phyloP scores from a whole-genome alignment of 2,113 vertebrate genomes.

The Chionodraco myersi region DNA sequence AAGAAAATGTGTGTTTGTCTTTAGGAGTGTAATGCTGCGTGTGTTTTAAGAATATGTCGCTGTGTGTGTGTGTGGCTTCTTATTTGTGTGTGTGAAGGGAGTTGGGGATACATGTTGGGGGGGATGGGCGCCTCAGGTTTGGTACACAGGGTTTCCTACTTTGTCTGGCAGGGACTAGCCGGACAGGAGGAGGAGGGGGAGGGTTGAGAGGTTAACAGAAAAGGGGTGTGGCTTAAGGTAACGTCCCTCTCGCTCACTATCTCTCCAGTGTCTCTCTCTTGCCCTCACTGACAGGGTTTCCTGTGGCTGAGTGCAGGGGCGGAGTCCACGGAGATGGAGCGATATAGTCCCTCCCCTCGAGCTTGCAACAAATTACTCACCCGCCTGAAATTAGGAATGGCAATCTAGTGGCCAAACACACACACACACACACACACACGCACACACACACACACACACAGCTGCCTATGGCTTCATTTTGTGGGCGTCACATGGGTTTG shows the following conservation, averaged over 20 bases:
- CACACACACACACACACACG: conserved; percentile 27
- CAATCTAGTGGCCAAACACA: conserved; percentile 64
- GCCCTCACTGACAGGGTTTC: conserved; percentile 83
- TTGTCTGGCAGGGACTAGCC: conserved; percentile 86
- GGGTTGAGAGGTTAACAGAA: conserved; percentile 83
- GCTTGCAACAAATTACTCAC: conserved; percentile 68
- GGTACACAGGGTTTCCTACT: conserved; percentile 86
- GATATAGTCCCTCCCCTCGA: conserved; percentile 66
- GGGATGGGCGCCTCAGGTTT: conserved; percentile 84
- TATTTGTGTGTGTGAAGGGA: conserved; percentile 24
- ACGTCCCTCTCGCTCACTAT: conserved; percentile 60
- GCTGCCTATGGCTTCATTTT: conserved; percentile 16
- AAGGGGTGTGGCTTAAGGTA: conserved; percentile 82
- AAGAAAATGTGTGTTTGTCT: background rate
- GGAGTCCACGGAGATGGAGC: conserved; percentile 79
- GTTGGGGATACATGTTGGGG: conserved; percentile 71
- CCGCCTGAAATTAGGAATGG: conserved; percentile 76
- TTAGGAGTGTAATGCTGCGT: conserved; percentile 2
- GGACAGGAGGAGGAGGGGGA: conserved; percentile 76
- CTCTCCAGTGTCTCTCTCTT: conserved; percentile 26
- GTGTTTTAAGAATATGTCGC: conserved; percentile 11
- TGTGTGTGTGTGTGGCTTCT: conserved; percentile 11
- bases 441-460: background rate
- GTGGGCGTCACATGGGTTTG: conserved; percentile 24
- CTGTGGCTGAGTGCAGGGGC: conserved; percentile 83